These are phyloP conservation scores for Acanthaster planci DNA, from an alignment of 35 echinoderm and acorn worm genomes.

Conservation along the genomic window DNA sequence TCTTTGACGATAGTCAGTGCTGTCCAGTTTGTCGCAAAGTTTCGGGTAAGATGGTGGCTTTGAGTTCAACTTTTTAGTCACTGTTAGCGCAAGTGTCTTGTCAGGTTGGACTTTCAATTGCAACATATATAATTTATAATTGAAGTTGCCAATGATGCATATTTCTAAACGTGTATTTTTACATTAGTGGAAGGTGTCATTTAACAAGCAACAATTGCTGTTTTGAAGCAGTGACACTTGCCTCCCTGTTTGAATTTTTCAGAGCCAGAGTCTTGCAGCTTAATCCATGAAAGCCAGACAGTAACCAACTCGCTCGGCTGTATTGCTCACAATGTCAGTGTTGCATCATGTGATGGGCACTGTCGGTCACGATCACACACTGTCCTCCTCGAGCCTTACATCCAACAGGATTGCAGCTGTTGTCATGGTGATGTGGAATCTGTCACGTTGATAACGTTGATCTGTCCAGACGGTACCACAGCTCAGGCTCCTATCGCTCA, in stretches of 20 bases:
- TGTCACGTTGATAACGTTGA: constrained; percentile 4
- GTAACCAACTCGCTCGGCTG: constrained; percentile 26
- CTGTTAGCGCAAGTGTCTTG: no score
- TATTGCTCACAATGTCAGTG: constrained; percentile 19
- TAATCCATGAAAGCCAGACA: background rate
- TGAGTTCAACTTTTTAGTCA: background rate
- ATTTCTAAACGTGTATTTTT: no score
- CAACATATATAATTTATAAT: no score
- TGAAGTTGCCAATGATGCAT: no score
- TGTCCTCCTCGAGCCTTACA: constrained; percentile 5
- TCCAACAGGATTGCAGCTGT: constrained; percentile 41
- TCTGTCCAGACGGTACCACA: constrained; percentile 40
- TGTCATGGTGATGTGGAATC: constrained; percentile 30
- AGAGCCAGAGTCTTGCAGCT: constrained; percentile 6
- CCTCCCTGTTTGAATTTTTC: background rate
- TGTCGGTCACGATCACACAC: constrained; percentile 26
- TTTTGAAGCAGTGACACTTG: background rate
- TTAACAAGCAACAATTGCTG: background rate
- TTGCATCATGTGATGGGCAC: constrained; percentile 30
- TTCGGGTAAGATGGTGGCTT: constrained; percentile 31
- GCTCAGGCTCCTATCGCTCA: background rate
- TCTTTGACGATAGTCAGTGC: constrained; percentile 38
- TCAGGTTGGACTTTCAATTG: no score
- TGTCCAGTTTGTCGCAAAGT: constrained; percentile 47
- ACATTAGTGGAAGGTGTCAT: background rate